Evolutionary conservation across 2,113 vertebrate genomes (phyloP).

Genomic region (Clarias gariepinus): DNA sequence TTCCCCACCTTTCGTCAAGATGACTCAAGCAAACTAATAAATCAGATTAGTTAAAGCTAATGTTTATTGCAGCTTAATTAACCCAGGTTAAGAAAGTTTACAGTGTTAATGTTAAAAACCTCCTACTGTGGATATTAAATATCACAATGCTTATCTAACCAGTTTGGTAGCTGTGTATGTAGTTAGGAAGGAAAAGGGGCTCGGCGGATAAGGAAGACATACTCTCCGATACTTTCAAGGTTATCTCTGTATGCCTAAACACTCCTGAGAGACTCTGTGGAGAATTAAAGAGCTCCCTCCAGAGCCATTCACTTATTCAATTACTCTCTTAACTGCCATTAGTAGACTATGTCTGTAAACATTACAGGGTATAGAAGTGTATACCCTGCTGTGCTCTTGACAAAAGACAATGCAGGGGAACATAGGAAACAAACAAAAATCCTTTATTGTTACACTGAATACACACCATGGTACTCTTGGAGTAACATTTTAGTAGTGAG

Average conservation of each 20-base stretch:
- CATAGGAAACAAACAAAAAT: not conserved
- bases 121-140: not conserved
- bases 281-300: slow-evolving; percentile 2
- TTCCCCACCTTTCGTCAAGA: not conserved
- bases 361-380: not conserved
- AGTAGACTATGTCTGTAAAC: slow-evolving; percentile 7
- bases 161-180: not conserved
- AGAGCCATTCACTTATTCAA: slow-evolving; percentile 25
- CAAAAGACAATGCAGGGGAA: not conserved
- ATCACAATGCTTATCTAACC: not conserved
- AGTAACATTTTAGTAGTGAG: not conserved
- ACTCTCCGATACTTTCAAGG: slow-evolving; percentile 32
- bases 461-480: not conserved
- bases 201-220: not conserved
- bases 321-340: slow-evolving; percentile 18
- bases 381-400: not conserved
- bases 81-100: too few relatives aligned
- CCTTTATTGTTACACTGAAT: not conserved
- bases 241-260: slow-evolving; percentile 44
- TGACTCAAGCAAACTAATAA: not conserved
- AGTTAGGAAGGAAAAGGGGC: not conserved
- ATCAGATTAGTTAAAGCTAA: not conserved
- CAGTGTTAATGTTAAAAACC: not conserved
- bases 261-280: not conserved
- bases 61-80: not conserved